Evolutionary conservation across 2,797 vertebrate species (phyloP).

Genomic region (Neopelma chrysocephalum): DNA sequence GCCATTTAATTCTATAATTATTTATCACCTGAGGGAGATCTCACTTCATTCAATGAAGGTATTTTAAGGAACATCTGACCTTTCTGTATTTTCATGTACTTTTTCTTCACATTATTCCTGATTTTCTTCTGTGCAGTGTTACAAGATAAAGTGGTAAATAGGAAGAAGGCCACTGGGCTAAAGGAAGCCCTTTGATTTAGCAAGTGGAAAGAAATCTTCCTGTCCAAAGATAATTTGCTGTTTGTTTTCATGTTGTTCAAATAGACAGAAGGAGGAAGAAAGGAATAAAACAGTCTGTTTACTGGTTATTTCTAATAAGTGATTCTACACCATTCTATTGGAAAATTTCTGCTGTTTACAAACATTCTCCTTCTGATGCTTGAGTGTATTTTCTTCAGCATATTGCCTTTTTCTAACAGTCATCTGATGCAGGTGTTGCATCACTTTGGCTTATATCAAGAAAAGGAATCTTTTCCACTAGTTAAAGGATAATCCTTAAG

Average conservation of each 20-base stretch:
- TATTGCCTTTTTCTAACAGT: background rate
- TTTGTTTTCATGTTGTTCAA: background rate
- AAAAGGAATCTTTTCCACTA: background rate
- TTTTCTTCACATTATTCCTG: background rate
- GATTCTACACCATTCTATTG: background rate
- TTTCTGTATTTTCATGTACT: background rate
- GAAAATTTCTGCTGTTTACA: background rate
- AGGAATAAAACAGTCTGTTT: background rate
- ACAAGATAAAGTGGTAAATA: background rate
- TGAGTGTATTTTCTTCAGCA: background rate
- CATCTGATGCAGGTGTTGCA: background rate
- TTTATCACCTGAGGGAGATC: constrained; percentile 32
- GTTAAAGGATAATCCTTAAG: background rate
- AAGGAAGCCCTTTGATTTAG: background rate
- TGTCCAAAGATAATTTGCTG: background rate
- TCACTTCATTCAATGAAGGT: background rate
- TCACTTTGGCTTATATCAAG: background rate
- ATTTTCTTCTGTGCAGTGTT: background rate
- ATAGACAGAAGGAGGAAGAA: background rate
- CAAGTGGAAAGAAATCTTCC: background rate
- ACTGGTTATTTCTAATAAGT: background rate
- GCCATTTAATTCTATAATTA: constrained; percentile 41
- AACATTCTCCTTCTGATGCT: background rate
- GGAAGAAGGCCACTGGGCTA: background rate
- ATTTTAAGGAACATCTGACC: constrained; percentile 35